Base-by-base conservation (phyloP, 2,113 vertebrate genomes). In the Fukomys damarensis region DNA sequence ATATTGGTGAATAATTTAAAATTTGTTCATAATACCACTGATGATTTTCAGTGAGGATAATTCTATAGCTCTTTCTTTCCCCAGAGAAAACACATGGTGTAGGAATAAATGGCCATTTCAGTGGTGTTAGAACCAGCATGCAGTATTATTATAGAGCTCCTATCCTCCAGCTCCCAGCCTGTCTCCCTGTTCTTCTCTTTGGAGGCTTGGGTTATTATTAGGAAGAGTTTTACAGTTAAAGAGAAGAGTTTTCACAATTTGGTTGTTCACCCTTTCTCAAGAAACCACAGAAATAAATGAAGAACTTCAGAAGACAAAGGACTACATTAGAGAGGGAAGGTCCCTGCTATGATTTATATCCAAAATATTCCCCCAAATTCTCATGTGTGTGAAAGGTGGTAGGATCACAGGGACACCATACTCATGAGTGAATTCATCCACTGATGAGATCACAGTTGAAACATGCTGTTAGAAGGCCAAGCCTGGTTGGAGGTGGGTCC, bases 1-100 rank as follows among this genome's bases (percentile, higher is more conserved):
- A 4, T 59, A 38, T 59, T 3, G 46, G 32, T 79, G 19, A 63
- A 35, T 94, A 58, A 30, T 43, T 28, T 59, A 12, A 61, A 4
- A 16, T 63, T 74, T 87, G 43, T 35, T 88, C 19, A 13, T 86
- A 63, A 80, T 52, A 20, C 14, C 5, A 28, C 30, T 91, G 85
- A 59, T 1, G 24, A 85, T 85, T 92, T 43, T 54, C 52, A 24
- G 0, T 93, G 58, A 95, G 3, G 61, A 49, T 82, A 79, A 94
- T 85, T 86, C 41, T 61, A 13, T 52, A 9, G 46, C 46, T 63
- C 30, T 76, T 63, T 20, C 82, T 86, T 91, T 84, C 61, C n/a
- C 6, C 19, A 52, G 24, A 22, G 4, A 32, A 76, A 52, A 52
- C 20, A 49, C 28, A 68, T 85, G 46, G 28, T 70, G 0, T 54